Base-by-base conservation (phyloP, 2,113 vertebrate genomes). In the Leuciscus idus region DNA sequence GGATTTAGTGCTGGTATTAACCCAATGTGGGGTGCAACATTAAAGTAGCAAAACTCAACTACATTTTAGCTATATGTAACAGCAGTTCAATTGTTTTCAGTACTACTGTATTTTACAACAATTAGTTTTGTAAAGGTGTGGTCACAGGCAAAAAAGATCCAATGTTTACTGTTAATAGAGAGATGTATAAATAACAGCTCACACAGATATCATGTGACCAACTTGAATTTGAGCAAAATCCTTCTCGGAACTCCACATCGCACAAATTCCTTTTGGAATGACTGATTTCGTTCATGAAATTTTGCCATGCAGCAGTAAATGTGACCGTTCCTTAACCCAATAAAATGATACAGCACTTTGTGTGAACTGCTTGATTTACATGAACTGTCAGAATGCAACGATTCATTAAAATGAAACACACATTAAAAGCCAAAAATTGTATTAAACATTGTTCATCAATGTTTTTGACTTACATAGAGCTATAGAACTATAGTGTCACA, bases 241-340 rank as follows among this genome's bases (percentile, higher is more conserved):
- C 19, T 55, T 55, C 17, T 6, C 17, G 0, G 7, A 55, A 19
- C 6, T 55, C 5, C 4, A 0, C 1, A 5, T 52, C 4, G 0
- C 15, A 52, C 4, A 5, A 4, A 52, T 52, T 17, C 1, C 15
- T 52, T 6, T 52, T 52, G 15, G 15, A 52, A 2, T 52, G 15
- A 6, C 1, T 52, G 50, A 52, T 19, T 52, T 52, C 0, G 15
- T 5, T 52, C 15, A 5, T 0, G 1, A 52, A 52, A 52, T 17
- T 52, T 19, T 5, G 15, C 4, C 15, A 52, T 52, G 50, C 50
- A 52, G 1, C 1, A 1, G 50, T 52, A 52, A 52, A 52, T 52
- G 50, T 52, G 50, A 50, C 39, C 48, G 12, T 13, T 13, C 48
- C 13, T 50, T 50, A 64, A 64, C 12, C 11, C 13, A 12, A 15